Evolutionary conservation across 2,888 invertebrate species (phyloP), one percentile per base, ranked within the genome.

Genomic region (Campoletis raptor): DNA sequence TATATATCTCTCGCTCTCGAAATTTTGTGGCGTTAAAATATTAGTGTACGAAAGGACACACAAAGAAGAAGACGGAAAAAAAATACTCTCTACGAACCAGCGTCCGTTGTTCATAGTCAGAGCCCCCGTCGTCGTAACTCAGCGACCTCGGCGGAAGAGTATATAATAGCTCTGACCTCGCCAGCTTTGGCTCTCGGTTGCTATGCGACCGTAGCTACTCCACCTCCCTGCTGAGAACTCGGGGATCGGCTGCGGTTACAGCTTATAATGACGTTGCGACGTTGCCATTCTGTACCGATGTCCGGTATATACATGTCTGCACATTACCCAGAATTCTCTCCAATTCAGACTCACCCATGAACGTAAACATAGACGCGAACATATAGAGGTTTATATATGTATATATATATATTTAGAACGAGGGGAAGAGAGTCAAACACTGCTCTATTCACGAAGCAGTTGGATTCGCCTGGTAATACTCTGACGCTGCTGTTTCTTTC

Each of bases 161-260:
- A 85, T 74, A 86, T 85, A 85, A 87, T 84, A 81, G 80, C 87
- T 83, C 86, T 89, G 89, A 89, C 89, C 89, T 88, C 85, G 87
- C 81, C 82, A 85, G 87, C 85, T 85, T 89, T 88, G 86, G 89
- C 85, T 81, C 87, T 30, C 85, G 67, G 88, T 89, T 88, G 88
- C 89, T 85, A 88, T 42, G 87, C 87, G 79, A 87, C 82, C 84
- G 81, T 66, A 81, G 30, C 79, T 81, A 81, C 83, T 86, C 70
- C 86, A 61, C 80, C 67, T 42, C 54, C 42, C 81, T 74, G 74
- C 61, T 52, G 70, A 79, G 79, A 88, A 86, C 87, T 88, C 88
- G 85, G 30, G 61, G 57, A 83, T 82, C 88, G 77, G 83, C 82
- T 88, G 86, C 79, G 79, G 84, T 73, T 84, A 86, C 86, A 86